phyloP scores from a whole-genome alignment of 2,888 invertebrate species.

The Aphidoletes aphidimyza region DNA sequence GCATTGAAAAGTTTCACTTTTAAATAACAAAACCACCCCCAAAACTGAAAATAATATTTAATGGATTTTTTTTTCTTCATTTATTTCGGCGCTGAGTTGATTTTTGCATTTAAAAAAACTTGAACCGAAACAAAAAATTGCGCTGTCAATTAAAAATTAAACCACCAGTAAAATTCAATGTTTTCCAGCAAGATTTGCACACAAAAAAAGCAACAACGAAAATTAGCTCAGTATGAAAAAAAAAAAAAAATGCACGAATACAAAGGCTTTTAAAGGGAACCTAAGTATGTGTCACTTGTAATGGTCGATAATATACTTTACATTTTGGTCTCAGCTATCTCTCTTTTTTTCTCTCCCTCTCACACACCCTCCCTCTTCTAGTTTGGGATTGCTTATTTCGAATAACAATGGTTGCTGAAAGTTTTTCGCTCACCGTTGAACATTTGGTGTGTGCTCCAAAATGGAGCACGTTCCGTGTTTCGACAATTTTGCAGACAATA shows the following conservation, averaged over 20 bases:
- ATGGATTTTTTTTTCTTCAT: constrained; percentile 6
- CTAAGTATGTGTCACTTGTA: constrained; percentile 33
- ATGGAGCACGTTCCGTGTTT: neutral
- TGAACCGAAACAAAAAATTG: too few relatives aligned
- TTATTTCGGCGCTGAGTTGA: neutral
- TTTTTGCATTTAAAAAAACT: neutral
- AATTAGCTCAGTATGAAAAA: neutral
- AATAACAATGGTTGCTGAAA: neutral
- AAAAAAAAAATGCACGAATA: neutral
- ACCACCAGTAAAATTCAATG: neutral
- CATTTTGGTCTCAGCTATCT: neutral
- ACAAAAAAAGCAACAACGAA: neutral
- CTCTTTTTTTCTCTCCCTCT: neutral
- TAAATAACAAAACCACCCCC: neutral
- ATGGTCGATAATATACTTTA: neutral
- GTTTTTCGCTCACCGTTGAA: neutral
- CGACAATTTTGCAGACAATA: neutral
- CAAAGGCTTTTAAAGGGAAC: neutral
- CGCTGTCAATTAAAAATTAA: constrained; percentile 9
- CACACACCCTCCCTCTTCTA: neutral
- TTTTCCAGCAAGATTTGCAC: neutral
- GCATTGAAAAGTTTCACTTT: constrained; percentile 9
- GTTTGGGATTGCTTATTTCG: neutral
- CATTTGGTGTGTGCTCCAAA: neutral
- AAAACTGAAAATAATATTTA: neutral